Base-by-base conservation (phyloP, 2,888 invertebrate genomes). In the Oithona nana region DNA sequence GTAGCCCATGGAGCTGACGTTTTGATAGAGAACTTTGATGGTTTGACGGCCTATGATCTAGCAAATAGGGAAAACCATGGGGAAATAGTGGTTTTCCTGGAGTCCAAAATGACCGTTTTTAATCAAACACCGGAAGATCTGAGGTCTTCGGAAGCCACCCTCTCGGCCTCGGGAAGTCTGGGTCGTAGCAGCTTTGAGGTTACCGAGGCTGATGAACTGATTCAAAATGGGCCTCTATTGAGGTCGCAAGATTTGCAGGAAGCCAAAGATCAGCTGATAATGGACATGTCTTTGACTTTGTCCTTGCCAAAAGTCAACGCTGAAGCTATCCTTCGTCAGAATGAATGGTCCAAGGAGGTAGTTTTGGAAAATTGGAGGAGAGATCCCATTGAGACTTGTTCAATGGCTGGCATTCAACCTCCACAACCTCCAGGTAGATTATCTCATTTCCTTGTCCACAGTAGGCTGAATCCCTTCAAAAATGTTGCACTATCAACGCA, bases 221-320 rank as follows among this genome's bases (percentile, higher is more conserved):
- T 74, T 63, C 75, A 75, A 63, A 78, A 79, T 69, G 77, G 76
- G 68, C 82, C 82, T 3, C 54, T 52, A 13, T 71, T 83, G 63
- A 72, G 81, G 63, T 79, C 81, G 64, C 81, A 82, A 71, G 82
- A 83, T 69, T 72, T 83, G 39, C 81, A 82, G 69, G 82, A 83
- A 71, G 81, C 81, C 39, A 83, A 83, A 71, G 82, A 83, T 69
- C 80, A 81, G 68, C 73, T 83, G 60, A 71, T 83, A 39, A 81
- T 82, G 28, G 82, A 83, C 71, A 82, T 82, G 1, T 80, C 82
- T 4, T 82, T 83, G 71, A 82, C 82, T 82, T 74, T 83, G 54
- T 80, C 81, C 70, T 78, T 83, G 58, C 81, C 82, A 2, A 74
- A 83, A 52, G 83, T 82, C 70, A 81, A 82, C 61, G 82, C 83